Percentiles rank a stretch among this genome's conserved stretches.
phyloP scores from a whole-genome alignment of 2,797 vertebrate species.

The Cynopterus sphinx region DNA sequence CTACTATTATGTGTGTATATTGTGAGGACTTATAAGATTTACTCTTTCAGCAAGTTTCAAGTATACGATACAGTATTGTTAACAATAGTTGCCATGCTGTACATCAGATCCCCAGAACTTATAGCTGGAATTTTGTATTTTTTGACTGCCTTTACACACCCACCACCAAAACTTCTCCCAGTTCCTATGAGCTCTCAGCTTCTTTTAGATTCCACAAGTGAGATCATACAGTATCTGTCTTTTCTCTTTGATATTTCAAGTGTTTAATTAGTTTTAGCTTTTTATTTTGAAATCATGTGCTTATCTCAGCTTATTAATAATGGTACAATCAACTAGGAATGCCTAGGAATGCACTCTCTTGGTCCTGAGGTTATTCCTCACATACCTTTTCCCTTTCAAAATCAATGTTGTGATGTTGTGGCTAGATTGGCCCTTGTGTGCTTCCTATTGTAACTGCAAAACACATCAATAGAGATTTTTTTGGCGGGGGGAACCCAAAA shows the following conservation, averaged over 20 bases:
- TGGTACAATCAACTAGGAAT: fast-evolving
- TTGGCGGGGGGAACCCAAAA: no score
- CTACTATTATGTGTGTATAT: not conserved
- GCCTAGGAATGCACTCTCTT: no score
- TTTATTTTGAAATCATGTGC: not conserved
- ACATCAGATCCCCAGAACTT: no score
- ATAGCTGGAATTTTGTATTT: not conserved
- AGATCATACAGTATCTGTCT: not conserved
- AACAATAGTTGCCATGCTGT: not conserved
- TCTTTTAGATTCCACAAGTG: not conserved
- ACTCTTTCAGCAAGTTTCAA: not conserved
- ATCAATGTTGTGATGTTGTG: fast-evolving
- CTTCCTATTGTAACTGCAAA: not conserved
- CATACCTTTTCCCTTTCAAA: not conserved
- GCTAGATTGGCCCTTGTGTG: not conserved
- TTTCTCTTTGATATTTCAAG: not conserved
- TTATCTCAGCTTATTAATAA: not conserved
- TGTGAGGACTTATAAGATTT: not conserved
- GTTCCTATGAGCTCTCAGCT: not conserved
- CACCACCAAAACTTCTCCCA: not conserved
- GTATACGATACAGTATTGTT: not conserved
- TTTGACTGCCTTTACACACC: not conserved
- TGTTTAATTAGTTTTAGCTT: not conserved
- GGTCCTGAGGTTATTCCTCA: not conserved
- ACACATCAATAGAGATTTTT: no score